Percentiles rank a stretch among this genome's conserved stretches.
Evolutionary conservation across 2,113 vertebrate species (phyloP).

Genomic region (Paedocypris sp.): DNA sequence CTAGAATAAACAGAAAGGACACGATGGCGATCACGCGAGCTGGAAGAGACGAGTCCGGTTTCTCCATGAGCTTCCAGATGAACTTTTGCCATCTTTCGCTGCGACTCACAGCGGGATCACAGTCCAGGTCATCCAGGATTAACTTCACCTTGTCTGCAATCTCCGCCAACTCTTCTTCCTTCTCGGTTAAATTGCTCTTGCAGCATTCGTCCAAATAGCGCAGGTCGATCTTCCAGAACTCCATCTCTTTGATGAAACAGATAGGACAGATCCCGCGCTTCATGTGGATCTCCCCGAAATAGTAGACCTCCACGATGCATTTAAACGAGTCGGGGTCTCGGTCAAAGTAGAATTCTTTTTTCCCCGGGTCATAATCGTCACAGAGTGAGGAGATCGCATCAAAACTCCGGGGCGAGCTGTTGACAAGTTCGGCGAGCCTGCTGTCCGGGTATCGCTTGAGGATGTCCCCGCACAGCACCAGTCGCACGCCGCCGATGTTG

Average conservation of each 20-base stretch:
- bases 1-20: slow-evolving; percentile 83
- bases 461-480: slow-evolving; percentile 74
- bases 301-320: slow-evolving; percentile 88
- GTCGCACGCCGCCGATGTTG: slow-evolving; percentile 86
- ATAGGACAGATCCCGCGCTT: slow-evolving; percentile 92
- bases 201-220: slow-evolving; percentile 88
- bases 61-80: slow-evolving; percentile 91
- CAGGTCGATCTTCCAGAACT: slow-evolving; percentile 94
- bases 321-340: slow-evolving; percentile 91
- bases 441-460: slow-evolving; percentile 85
- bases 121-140: slow-evolving; percentile 82
- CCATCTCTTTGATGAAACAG: slow-evolving; percentile 95
- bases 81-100: slow-evolving; percentile 76
- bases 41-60: slow-evolving; percentile 79
- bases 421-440: slow-evolving; percentile 78
- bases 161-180: slow-evolving; percentile 85
- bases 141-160: slow-evolving; percentile 83
- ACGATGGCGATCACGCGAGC: slow-evolving; percentile 78
- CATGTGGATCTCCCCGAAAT: slow-evolving; percentile 91
- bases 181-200: slow-evolving; percentile 82
- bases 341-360: slow-evolving; percentile 94
- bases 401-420: slow-evolving; percentile 67
- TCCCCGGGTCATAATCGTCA: slow-evolving; percentile 87
- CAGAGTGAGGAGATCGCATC: slow-evolving; percentile 82
- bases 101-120: slow-evolving; percentile 62